Evolutionary conservation across 1,140 invertebrate genomes (phyloP), one percentile per base, ranked within the genome.

Genomic region (Nymphalis io): DNA sequence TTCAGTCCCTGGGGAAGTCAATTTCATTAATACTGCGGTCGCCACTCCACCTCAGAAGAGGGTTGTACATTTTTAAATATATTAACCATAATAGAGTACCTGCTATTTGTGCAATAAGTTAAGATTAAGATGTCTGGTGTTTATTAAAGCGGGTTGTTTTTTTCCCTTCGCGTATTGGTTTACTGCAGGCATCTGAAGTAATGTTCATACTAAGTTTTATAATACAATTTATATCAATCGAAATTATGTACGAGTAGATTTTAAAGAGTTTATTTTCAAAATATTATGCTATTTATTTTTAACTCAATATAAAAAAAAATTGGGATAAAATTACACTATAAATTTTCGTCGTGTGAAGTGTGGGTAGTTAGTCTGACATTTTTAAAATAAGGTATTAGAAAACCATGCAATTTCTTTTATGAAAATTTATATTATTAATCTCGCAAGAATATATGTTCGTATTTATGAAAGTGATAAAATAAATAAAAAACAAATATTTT

Each of bases 1-100:
- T 79, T 77, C 73, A 40, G 65, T 80, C 88, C 75, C 86, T 15
- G 55, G 85, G 87, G 85, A 87, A 79, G 78, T 78, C 80, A 87
- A 90, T 88, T 90, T 90, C 85, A 90, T 90, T 88, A 86, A 86
- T 87, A 79, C 81, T 85, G 84, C 73, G 81, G 83, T 82, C 75
- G 70, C n/a, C 33, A 48, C 66, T 74, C 73, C 68, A 66, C 71
- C 66, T 69, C 62, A 71, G 58, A 60, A 75, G 79, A 79, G 60
- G 15, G 46, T 73, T 69, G 72, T 83, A 82, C 78, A 83, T 84
- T 88, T 87, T 88, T 88, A 86, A 89, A 84, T 82, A 82, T 81
- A 85, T 87, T 83, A 79, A 81, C 78, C 76, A 59, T 82, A 87
- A 86, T 84, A 81, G 80, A 83, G 81, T 81, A 86, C 85, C 83